phyloP scores from a whole-genome alignment of 2,797 vertebrate species.

The Bryconaethiops microstoma region DNA sequence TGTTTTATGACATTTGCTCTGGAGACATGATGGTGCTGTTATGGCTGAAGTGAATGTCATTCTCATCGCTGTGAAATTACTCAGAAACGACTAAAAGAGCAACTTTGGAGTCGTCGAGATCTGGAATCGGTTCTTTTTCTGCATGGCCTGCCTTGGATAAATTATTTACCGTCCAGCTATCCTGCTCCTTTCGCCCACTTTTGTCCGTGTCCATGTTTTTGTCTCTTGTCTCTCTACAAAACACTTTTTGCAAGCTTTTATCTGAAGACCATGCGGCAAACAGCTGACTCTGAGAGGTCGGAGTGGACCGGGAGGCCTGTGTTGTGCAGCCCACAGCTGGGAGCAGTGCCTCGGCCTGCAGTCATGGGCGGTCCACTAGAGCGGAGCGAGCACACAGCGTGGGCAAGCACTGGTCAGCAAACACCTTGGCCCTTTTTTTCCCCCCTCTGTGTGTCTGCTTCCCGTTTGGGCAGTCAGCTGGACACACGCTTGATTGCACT shows the following conservation, averaged over 20 bases:
- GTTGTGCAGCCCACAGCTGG: slow-evolving; percentile 82
- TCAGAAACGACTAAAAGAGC: slow-evolving; percentile 71
- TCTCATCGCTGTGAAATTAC: slow-evolving; percentile 71
- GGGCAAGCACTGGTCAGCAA: slow-evolving; percentile 25
- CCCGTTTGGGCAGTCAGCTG: slow-evolving; percentile 32
- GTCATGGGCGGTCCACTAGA: slow-evolving; percentile 3
- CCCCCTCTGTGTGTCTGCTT: slow-evolving; percentile 21
- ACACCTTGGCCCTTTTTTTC: slow-evolving; percentile 25
- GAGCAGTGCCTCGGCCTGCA: slow-evolving; percentile 62
- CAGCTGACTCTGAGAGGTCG: slow-evolving; percentile 84
- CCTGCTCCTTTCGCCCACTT: slow-evolving; percentile 44
- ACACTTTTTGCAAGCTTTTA: slow-evolving; percentile 76
- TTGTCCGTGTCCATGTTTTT: slow-evolving; percentile 74
- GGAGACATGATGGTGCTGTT: slow-evolving; percentile 75
- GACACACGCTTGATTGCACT: slow-evolving; percentile 61
- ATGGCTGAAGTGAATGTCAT: slow-evolving; percentile 76
- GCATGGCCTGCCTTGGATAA: neutral
- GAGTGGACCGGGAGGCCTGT: slow-evolving; percentile 83
- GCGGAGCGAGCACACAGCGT: slow-evolving; percentile 9
- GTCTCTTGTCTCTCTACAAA: slow-evolving; percentile 60
- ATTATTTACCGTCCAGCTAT: neutral
- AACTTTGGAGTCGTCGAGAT: neutral
- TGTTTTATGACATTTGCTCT: slow-evolving; percentile 69
- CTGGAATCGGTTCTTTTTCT: neutral
- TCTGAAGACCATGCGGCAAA: slow-evolving; percentile 85